Base-by-base conservation (phyloP, 2,797 vertebrate genomes). In the Gymnocypris eckloni region DNA sequence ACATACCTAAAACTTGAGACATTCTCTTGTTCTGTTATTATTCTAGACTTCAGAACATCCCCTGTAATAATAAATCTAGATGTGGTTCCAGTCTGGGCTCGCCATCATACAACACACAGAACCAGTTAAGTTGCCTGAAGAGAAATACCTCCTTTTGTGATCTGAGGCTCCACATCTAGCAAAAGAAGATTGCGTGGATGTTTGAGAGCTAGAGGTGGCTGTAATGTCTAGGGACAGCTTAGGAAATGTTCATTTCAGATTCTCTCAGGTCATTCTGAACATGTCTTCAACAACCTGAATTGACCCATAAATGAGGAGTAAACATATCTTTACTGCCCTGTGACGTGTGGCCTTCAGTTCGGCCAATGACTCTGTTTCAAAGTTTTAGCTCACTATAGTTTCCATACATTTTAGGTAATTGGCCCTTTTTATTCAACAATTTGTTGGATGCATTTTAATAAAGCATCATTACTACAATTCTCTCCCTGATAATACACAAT, bases 1-100 rank as follows among this genome's bases (percentile, higher is more conserved):
- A 52, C 64, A 81, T 81, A n/a, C 64, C 45, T 52, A 37, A 69
- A 52, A 16, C 79, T 33, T 45, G 52, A 61, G 33, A 45, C 69
- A 61, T 56, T 61, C 16, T 7, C 69, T 11, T 20, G 39, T 43
- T 82, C 81, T 12, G 22, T 45, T 59, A 33, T 72, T 33, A 43
- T 43, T 56, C n/a, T 28, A 39, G 28, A 15, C 11, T n/a, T 50
- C 45, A 82, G 9, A 72, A 45, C 69, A 56, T 37, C 16, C 50
- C 43, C 81, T 28, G 16, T 59, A 45, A 82, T 82, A 52, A 54
- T 13, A 41, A n/a, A 28, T 28, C 28, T 28, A 28, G 28, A 25
- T 15, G 11, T 37, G 79, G 25, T 39, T 71, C 81, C 10, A 72
- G 81, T 72, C 39, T 6, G 39, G 81, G 18, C 81, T 82, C 16